A percentile compares a stretch with the other conserved stretches of the same genome.
Evolutionary conservation across 2,888 invertebrate species (phyloP).

Genomic region (Clusia tigrina): DNA sequence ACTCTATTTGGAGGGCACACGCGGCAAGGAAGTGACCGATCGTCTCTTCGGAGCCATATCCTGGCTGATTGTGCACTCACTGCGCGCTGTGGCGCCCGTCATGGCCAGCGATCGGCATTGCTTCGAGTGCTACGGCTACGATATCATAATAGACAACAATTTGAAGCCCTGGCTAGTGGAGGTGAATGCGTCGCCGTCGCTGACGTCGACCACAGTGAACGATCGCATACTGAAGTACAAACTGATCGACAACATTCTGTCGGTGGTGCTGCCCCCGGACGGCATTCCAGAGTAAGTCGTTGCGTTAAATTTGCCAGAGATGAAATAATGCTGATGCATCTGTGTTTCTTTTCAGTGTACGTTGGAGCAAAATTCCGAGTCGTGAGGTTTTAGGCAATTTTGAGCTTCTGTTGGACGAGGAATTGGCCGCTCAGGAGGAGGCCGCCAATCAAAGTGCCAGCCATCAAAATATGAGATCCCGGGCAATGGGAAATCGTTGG

Average conservation of each 20-base stretch:
- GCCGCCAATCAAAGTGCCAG: slow-evolving; percentile 39
- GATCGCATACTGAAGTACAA: slow-evolving; percentile 94
- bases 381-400: slow-evolving; percentile 83
- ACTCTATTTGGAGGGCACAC: slow-evolving; percentile 87
- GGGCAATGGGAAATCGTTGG: slow-evolving; percentile 53
- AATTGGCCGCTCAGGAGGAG: slow-evolving; percentile 75
- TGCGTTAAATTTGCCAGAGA: background rate
- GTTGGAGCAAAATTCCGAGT: slow-evolving; percentile 84
- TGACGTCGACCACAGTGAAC: slow-evolving; percentile 92
- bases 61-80: slow-evolving; percentile 90
- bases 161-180: slow-evolving; percentile 93
- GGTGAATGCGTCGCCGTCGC: slow-evolving; percentile 90
- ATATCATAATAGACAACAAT: slow-evolving; percentile 93
- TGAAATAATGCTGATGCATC: too few species aligned
- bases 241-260: slow-evolving; percentile 89
- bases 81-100: slow-evolving; percentile 89
- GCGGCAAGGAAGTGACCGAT: slow-evolving; percentile 88
- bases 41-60: slow-evolving; percentile 88
- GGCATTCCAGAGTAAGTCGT: slow-evolving; percentile 76
- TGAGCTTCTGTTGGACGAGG: slow-evolving; percentile 85
- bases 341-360: slow-evolving; percentile 64
- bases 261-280: slow-evolving; percentile 86
- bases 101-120: slow-evolving; percentile 90
- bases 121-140: slow-evolving; percentile 83
- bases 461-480: background rate